A percentile compares a stretch with the other conserved stretches of the same genome.
These are phyloP conservation scores for Volucella inflata DNA, from an alignment of 2,888 invertebrate species.

Conservation along the genomic window DNA sequence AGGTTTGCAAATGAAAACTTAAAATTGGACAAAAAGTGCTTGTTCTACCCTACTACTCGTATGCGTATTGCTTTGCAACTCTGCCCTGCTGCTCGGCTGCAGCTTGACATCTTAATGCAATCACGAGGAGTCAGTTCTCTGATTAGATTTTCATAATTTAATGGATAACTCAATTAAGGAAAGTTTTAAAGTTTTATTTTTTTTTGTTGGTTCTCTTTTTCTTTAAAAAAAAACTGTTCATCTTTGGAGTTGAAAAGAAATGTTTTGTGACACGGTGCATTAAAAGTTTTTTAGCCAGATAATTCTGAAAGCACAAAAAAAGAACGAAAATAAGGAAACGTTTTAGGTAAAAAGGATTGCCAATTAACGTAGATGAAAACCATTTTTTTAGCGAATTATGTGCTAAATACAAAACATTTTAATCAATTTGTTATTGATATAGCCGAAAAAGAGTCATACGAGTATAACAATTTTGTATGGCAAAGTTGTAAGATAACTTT, in stretches of 20 bases:
- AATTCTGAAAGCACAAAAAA: no score
- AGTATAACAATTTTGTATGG: no score
- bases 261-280: neutral
- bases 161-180: constrained; percentile 63
- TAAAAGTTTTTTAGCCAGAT: neutral
- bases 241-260: neutral
- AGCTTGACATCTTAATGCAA: constrained; percentile 67
- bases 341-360: no score
- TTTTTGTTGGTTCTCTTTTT: neutral
- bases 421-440: no score
- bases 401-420: no score
- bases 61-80: neutral
- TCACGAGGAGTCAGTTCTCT: constrained; percentile 24
- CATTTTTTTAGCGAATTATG: no score
- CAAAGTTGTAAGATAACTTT: no score
- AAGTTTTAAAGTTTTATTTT: constrained; percentile 42
- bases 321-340: no score
- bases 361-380: no score
- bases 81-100: neutral
- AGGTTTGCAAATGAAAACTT: constrained; percentile 66
- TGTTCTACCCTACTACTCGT: no score
- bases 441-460: no score
- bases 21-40: constrained; percentile 67
- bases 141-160: constrained; percentile 67
- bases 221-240: constrained; percentile 7